Percentiles rank a stretch among this genome's conserved stretches.
phyloP scores from a whole-genome alignment of 2,888 invertebrate species.

The Eilema caniola region DNA sequence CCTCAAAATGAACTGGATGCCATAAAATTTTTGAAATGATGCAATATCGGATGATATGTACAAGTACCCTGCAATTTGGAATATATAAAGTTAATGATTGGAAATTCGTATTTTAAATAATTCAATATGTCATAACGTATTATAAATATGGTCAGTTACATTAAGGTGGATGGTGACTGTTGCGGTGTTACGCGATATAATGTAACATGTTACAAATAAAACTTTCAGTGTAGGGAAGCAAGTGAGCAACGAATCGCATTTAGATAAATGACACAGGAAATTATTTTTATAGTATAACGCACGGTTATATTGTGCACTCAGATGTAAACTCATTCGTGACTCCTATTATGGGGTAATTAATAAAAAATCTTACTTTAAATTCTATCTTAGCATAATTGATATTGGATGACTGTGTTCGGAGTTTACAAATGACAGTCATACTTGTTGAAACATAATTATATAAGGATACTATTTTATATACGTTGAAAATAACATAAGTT shows the following conservation, averaged over 20 bases:
- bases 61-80: conserved; percentile 3
- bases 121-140: neutral
- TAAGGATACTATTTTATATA: too few species aligned
- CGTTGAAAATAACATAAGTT: too few species aligned
- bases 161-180: neutral
- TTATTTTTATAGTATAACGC: too few species aligned
- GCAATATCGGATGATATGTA: neutral
- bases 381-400: neutral
- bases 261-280: too few species aligned
- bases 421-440: too few species aligned
- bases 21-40: conserved; percentile 9
- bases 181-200: neutral
- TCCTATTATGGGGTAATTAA: neutral
- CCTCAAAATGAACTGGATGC: conserved; percentile 14
- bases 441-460: too few species aligned
- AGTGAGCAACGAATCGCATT: too few species aligned
- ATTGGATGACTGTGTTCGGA: neutral
- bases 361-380: neutral
- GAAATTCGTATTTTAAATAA: neutral
- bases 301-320: neutral
- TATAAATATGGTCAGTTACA: neutral
- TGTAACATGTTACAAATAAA: too few species aligned
- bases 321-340: neutral
- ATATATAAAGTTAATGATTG: conserved; percentile 5
- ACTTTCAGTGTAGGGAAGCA: too few species aligned